Conservation (phyloP, 2,113 vertebrate species). For the Morone saxatilis region DNA sequence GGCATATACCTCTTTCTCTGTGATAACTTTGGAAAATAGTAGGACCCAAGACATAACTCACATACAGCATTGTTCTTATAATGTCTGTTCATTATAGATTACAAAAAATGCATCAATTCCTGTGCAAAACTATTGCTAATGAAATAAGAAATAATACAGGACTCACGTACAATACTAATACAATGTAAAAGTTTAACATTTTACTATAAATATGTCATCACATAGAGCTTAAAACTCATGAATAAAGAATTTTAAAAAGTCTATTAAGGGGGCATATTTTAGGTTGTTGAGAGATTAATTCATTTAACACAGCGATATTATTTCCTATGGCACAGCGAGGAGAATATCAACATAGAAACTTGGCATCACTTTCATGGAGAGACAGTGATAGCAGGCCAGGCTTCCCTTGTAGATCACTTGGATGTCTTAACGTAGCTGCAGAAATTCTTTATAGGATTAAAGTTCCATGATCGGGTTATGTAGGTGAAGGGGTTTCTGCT, state of each 20-base stretch:
- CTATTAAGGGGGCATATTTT: background rate
- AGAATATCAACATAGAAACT: conserved; percentile 7
- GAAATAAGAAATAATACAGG: background rate
- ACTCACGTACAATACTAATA: background rate
- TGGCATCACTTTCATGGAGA: conserved; percentile 21
- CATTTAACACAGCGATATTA: background rate
- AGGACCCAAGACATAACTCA: no score
- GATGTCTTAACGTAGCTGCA: conserved; percentile 29
- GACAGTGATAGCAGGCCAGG: conserved; percentile 7
- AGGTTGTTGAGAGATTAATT: conserved; percentile 19
- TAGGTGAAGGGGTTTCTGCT: conserved; percentile 58
- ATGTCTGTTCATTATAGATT: no score
- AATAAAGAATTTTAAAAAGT: background rate
- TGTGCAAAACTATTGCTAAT: background rate
- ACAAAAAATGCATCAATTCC: background rate
- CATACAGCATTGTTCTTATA: no score
- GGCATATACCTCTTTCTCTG: background rate
- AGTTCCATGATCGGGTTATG: conserved; percentile 69
- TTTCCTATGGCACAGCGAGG: background rate
- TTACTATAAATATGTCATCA: background rate
- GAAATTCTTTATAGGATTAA: conserved; percentile 76
- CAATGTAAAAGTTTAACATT: background rate
- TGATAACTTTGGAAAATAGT: background rate
- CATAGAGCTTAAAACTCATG: background rate
- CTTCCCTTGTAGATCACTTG: conserved; percentile 37